Conservation (phyloP, 2,888 invertebrate species). For the Spodoptera picta region DNA sequence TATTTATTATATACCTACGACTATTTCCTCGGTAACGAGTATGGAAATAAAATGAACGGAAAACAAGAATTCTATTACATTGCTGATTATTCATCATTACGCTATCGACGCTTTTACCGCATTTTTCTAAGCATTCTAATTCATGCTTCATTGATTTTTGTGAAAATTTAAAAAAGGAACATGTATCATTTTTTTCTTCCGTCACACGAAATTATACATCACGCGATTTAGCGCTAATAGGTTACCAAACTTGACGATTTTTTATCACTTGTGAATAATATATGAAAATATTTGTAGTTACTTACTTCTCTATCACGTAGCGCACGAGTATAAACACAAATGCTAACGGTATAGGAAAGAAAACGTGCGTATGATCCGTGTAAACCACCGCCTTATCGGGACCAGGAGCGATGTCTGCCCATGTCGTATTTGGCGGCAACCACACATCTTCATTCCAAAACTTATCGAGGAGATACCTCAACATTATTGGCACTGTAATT, state of each 20-base stretch:
- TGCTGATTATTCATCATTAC: conserved; percentile 2
- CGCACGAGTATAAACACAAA: conserved; percentile 93
- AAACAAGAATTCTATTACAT: background rate
- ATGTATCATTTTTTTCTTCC: conserved; percentile 32
- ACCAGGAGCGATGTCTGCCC: conserved; percentile 95
- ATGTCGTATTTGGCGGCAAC: conserved; percentile 97
- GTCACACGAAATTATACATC: conserved; percentile 35
- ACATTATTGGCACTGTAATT: conserved; percentile 69
- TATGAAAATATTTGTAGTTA: conserved; percentile 56
- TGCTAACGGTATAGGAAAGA: conserved; percentile 95
- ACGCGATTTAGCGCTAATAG: conserved; percentile 48
- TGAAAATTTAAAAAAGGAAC: conserved; percentile 39
- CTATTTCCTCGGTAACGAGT: conserved; percentile 18
- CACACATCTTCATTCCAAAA: conserved; percentile 96
- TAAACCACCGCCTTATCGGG: conserved; percentile 92
- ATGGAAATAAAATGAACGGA: conserved; percentile 21
- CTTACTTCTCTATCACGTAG: conserved; percentile 95
- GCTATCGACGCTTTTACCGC: background rate
- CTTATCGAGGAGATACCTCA: conserved; percentile 80
- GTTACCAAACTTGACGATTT: conserved; percentile 56
- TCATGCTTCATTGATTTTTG: conserved; percentile 33
- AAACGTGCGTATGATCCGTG: conserved; percentile 94
- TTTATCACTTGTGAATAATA: conserved; percentile 40
- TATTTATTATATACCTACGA: conserved; percentile 22
- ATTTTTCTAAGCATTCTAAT: conserved; percentile 20